phyloP scores from a whole-genome alignment of 2,113 vertebrate species.

The Epinephelus fuscoguttatus region DNA sequence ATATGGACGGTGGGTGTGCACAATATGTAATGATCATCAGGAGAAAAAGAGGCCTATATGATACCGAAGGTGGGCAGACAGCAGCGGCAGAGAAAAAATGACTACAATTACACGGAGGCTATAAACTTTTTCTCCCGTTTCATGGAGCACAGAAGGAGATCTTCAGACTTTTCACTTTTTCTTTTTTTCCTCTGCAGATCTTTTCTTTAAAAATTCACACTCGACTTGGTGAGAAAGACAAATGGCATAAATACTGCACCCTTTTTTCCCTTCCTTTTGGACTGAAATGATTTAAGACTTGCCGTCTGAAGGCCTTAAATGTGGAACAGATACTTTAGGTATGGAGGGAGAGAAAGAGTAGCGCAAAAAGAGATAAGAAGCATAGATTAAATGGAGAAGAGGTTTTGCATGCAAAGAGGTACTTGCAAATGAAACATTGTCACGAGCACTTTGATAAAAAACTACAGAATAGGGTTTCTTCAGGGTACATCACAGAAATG shows the following conservation, averaged over 20 bases:
- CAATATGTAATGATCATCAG: not conserved
- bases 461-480: not conserved
- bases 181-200: not conserved
- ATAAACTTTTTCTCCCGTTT: not conserved
- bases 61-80: not conserved
- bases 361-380: not conserved
- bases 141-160: not conserved
- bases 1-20: not conserved
- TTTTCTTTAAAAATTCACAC: not conserved
- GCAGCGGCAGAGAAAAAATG: not conserved
- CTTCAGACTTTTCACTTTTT: not conserved
- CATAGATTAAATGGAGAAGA: not conserved
- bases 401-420: not conserved
- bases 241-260: not conserved
- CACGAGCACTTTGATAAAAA: not conserved
- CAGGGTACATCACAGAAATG: not conserved
- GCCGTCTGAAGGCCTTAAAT: not conserved
- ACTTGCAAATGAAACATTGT: not conserved
- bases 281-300: not conserved
- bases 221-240: not conserved
- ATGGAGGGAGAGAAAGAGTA: no score
- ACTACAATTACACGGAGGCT: not conserved
- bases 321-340: not conserved
- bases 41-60: not conserved
- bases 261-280: not conserved